phyloP scores from a whole-genome alignment of 2,888 invertebrate species.

The Tipula confusa region DNA sequence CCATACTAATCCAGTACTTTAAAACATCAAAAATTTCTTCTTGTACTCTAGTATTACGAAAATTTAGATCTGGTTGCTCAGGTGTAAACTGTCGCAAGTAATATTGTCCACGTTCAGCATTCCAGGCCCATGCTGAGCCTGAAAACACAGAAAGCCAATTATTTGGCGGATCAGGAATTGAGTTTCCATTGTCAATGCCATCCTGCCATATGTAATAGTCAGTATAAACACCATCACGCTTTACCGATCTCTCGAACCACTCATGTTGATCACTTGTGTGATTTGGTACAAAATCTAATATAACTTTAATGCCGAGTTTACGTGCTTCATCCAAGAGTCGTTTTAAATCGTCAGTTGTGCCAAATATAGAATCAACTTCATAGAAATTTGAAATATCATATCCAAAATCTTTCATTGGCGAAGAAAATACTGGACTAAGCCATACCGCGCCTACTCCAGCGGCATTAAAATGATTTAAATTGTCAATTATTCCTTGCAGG shows the following conservation, averaged over 20 bases:
- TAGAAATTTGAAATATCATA: conserved; percentile 71
- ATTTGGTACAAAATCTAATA: conserved; percentile 54
- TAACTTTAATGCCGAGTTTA: conserved; percentile 45
- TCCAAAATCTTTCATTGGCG: conserved; percentile 71
- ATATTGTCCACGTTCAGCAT: conserved; percentile 60
- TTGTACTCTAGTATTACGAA: conserved; percentile 62
- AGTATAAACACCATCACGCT: conserved; percentile 56
- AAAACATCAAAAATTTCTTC: conserved; percentile 63
- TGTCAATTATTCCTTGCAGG: conserved; percentile 56
- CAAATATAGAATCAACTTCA: conserved; percentile 63
- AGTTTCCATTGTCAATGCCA: conserved; percentile 35
- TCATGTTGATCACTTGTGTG: conserved; percentile 47
- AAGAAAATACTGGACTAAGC: conserved; percentile 62
- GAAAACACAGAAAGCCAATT: conserved; percentile 58
- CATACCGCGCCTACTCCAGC: conserved; percentile 63
- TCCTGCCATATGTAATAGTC: conserved; percentile 66
- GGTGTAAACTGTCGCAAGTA: conserved; percentile 75
- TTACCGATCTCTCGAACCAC: conserved; percentile 69
- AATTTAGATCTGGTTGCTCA: conserved; percentile 79
- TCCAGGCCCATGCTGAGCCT: conserved; percentile 72
- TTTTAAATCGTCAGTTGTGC: conserved; percentile 66
- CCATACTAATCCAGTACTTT: conserved; percentile 75
- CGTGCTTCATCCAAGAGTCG: conserved; percentile 55
- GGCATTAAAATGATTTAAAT: conserved; percentile 61
- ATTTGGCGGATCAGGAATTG: conserved; percentile 50